These are phyloP conservation scores for Leptodactylus fallax DNA, from an alignment of 2,797 vertebrate species.

Conservation along the genomic window DNA sequence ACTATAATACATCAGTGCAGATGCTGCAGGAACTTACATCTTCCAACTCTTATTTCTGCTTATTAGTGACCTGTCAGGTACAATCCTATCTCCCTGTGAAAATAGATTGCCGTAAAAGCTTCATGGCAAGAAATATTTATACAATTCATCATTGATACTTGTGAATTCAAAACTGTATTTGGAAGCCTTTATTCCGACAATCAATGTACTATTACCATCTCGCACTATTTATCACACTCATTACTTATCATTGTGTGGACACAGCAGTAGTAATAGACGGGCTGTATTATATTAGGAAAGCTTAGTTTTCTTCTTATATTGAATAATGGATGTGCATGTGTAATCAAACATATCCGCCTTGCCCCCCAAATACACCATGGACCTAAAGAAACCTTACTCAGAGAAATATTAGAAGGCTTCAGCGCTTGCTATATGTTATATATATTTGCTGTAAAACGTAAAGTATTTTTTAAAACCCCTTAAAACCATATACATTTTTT, in stretches of 20 bases:
- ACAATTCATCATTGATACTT: conserved; percentile 38
- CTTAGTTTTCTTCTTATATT: neutral
- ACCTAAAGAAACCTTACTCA: no score
- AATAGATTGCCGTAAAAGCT: conserved; percentile 36
- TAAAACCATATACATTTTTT: no score
- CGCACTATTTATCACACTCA: conserved; percentile 13
- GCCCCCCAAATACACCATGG: neutral
- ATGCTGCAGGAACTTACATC: conserved; percentile 17
- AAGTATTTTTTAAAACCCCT: no score
- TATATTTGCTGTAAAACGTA: no score
- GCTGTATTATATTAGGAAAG: neutral
- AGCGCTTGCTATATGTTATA: no score
- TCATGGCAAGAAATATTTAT: conserved; percentile 30
- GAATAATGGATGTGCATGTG: neutral
- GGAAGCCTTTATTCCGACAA: conserved; percentile 26
- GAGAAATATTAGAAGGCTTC: neutral
- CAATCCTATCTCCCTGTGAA: conserved; percentile 2
- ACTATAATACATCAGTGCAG: conserved; percentile 7
- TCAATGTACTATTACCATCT: conserved; percentile 20
- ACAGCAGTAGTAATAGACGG: neutral
- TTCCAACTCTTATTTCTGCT: conserved; percentile 7
- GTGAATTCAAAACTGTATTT: conserved; percentile 40
- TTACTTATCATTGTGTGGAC: conserved; percentile 28
- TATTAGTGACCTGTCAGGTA: conserved; percentile 48
- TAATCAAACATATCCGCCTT: neutral